Evolutionary conservation across 2,888 invertebrate genomes (phyloP), one percentile per base, ranked within the genome.

Genomic region (Scaptomyza reducta): DNA sequence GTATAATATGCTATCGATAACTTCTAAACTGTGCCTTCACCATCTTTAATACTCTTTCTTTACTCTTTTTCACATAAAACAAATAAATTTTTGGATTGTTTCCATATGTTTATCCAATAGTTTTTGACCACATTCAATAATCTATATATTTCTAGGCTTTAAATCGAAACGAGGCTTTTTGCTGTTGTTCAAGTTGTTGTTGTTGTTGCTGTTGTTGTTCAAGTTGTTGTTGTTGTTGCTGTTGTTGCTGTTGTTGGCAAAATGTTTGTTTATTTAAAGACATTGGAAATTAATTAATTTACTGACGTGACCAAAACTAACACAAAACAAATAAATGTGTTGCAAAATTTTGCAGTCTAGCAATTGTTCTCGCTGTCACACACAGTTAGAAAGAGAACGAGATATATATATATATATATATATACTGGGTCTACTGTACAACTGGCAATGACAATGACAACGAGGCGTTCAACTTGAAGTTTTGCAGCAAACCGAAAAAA

Each of bases 221-320:
- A 16, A 35, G 3, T 11, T 44, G 47, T 33, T 53, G 55, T 31
- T 58, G 45, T 44, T 57, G 46, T 16, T 44, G 59, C 27, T 51
- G 51, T 16, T 60, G 66, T 3, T 65, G 61, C 59, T 60, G 77
- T 61, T 46, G 29, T 40, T 74, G 77, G 62, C 72, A 60, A 66
- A 65, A 65, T 88, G 72, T 79, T 88, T 84, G 84, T 88, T 88
- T 86, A 83, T 88, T 84, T 80, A 87, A 84, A 77, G 78, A 80
- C 76, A 83, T 78, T 80, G 87, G 71, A 87, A 84, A 78, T 84
- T 81, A 84, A 84, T 88, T 84, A 84, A 84, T 84, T 84, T 87
- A 88, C 87, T 87, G 80, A 67, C 77, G 78, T 76, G 84, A 84
- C 89, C 85, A 81, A 84, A 85, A 88, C 85, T 78, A 79, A 78